Percentiles rank a stretch among this genome's conserved stretches.
phyloP scores from a whole-genome alignment of 30 jellyfish, hydroid and myxozoan species.

The Aurelia sp. region DNA sequence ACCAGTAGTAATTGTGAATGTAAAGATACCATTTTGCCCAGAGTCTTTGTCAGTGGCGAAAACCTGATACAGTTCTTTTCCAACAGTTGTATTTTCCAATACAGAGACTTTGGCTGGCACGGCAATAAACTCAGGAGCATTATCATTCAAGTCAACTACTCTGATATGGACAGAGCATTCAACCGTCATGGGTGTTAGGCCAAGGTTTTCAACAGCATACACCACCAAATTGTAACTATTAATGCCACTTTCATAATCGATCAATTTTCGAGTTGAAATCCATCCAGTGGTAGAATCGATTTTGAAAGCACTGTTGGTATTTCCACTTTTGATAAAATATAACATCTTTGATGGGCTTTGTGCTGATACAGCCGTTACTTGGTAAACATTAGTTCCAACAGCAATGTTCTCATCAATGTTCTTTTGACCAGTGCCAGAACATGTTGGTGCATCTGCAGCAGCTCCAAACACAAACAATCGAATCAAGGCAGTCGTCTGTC shows the following conservation, averaged over 20 bases:
- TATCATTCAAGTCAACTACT: conserved; percentile 61
- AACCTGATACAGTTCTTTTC: conserved; percentile 30
- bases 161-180: conserved; percentile 28
- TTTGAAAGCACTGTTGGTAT: conserved; percentile 12
- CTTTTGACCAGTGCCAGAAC: conserved; percentile 26
- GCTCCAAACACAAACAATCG: conserved; percentile 40
- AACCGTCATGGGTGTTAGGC: conserved; percentile 41
- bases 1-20: conserved; percentile 39
- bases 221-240: conserved; percentile 24
- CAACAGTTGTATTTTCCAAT: conserved; percentile 53
- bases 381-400: conserved; percentile 56
- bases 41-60: conserved; percentile 66
- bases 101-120: conserved; percentile 5
- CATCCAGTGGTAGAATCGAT: conserved; percentile 57
- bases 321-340: conserved; percentile 50
- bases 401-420: conserved; percentile 55
- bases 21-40: conserved; percentile 33
- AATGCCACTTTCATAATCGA: conserved; percentile 45
- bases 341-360: conserved; percentile 40
- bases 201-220: conserved; percentile 44
- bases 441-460: conserved; percentile 40
- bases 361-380: conserved; percentile 50
- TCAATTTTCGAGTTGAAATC: conserved; percentile 25
- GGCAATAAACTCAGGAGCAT: conserved; percentile 64
- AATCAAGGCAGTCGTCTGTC: conserved; percentile 37